Base-by-base conservation (phyloP, 1,140 invertebrate genomes). In the Lamellibrachia luymesi region DNA sequence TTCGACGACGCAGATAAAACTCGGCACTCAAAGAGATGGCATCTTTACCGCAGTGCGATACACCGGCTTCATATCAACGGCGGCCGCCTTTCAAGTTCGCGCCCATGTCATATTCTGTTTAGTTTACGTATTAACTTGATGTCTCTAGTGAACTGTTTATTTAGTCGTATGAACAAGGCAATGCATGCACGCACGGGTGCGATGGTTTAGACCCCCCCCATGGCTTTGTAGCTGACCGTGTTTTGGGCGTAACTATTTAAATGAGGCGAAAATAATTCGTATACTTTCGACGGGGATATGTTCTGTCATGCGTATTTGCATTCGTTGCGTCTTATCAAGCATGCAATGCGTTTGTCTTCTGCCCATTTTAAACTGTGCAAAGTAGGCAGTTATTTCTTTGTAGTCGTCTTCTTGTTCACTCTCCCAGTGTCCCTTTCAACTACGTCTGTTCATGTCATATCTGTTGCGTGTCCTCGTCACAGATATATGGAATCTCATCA, bases 231-330 rank as follows among this genome's bases (percentile, higher is more conserved):
- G 7, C 64, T 80, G 64, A 17, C 64, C 2, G 0, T 80, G 64
- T 80, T 80, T 80, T 80, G 64, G 64, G 64, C 64, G 64, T 80
- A 80, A 80, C 64, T 17, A 80, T 80, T 80, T 80, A 22, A 4
- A 80, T 80, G 64, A 80, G 64, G 64, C 64, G 64, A 22, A 80
- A 80, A 80, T 80, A 80, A 80, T 80, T 80, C 64, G 64, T 80
- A 80, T 80, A 80, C 13, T 22, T 80, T 80, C 64, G 64, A 8
- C 1, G 52, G 64, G 64, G 64, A 80, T 80, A 80, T 80, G 64
- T 80, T 22, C 64, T 80, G 13, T 80, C 64, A 22, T 80, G 64
- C 17, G 13, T 4, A 22, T 80, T 4, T 80, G 64, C 38, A 38
- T 56, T 56, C 52, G 2, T 22, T 80, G 64, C 25, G 64, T 80